Conservation (phyloP, 2,797 vertebrate species). For the Echeneis naucrates region DNA sequence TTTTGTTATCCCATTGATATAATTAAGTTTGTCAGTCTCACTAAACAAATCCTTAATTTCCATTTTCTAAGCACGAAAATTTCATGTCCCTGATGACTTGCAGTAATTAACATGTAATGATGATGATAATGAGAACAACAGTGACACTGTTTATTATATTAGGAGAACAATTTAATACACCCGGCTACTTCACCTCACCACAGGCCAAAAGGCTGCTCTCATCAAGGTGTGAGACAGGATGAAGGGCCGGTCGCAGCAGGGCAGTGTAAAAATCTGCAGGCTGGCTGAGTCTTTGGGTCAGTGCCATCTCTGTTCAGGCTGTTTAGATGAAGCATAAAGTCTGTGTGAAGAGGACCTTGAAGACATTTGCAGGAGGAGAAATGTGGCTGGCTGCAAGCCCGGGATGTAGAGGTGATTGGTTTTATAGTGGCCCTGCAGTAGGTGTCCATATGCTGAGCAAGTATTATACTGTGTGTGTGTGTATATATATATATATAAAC, state of each 20-base stretch:
- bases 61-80: constrained; percentile 57
- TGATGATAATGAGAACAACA: constrained; percentile 61
- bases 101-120: constrained; percentile 67
- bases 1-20: constrained; percentile 37
- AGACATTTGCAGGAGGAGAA: constrained; percentile 48
- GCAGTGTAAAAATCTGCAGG: constrained; percentile 41
- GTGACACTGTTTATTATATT: constrained; percentile 63
- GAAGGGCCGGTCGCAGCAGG: constrained; percentile 40
- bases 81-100: constrained; percentile 44
- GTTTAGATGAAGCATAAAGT: constrained; percentile 45
- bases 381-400: constrained; percentile 53
- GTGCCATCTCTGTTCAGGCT: constrained; percentile 54
- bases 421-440: constrained; percentile 41
- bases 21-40: constrained; percentile 49
- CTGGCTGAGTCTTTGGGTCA: constrained; percentile 44
- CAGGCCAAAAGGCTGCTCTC: constrained; percentile 44
- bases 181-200: constrained; percentile 58
- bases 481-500: constrained; percentile 1
- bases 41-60: constrained; percentile 61
- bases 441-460: constrained; percentile 31
- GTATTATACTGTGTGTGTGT: not conserved
- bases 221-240: constrained; percentile 43
- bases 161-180: constrained; percentile 57
- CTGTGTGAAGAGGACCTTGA: constrained; percentile 47
- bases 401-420: constrained; percentile 55